Evolutionary conservation across 2,797 vertebrate species (phyloP).

Genomic region (Pipistrellus pipistrellus): DNA sequence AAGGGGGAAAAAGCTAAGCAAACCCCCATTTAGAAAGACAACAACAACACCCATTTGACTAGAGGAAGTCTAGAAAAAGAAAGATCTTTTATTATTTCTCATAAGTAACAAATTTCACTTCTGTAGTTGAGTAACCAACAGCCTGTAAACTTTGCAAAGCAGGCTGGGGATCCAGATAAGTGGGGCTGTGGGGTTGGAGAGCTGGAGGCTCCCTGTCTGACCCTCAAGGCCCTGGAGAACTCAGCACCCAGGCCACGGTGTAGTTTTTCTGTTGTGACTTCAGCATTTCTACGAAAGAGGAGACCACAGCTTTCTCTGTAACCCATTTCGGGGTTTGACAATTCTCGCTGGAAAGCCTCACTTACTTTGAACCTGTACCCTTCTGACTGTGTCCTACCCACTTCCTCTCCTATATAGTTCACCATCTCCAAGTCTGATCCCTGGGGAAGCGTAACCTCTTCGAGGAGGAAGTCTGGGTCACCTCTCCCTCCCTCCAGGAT

Average conservation of each 20-base stretch:
- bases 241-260: rapidly evolving
- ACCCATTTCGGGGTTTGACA: not conserved
- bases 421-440: not conserved
- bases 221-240: not conserved
- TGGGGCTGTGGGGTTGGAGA: rapidly evolving
- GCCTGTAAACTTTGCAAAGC: not conserved
- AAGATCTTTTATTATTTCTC: slow-evolving; percentile 56
- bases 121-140: slow-evolving; percentile 23
- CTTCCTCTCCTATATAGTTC: not conserved
- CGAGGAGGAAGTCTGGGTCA: not conserved
- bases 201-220: not conserved
- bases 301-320: slow-evolving; percentile 68
- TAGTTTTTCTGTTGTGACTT: not conserved
- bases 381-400: not conserved
- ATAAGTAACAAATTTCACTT: slow-evolving; percentile 49
- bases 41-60: slow-evolving; percentile 30
- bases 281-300: slow-evolving; percentile 61
- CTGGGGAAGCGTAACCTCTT: not conserved
- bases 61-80: slow-evolving; percentile 65
- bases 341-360: slow-evolving; percentile 59
- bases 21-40: slow-evolving; percentile 39
- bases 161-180: not conserved
- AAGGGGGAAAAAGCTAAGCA: slow-evolving; percentile 39
- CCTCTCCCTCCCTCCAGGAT: not conserved
- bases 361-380: slow-evolving; percentile 45